Conservation (phyloP, 1,140 invertebrate genomes). For the Dendroctonus ponderosae region DNA sequence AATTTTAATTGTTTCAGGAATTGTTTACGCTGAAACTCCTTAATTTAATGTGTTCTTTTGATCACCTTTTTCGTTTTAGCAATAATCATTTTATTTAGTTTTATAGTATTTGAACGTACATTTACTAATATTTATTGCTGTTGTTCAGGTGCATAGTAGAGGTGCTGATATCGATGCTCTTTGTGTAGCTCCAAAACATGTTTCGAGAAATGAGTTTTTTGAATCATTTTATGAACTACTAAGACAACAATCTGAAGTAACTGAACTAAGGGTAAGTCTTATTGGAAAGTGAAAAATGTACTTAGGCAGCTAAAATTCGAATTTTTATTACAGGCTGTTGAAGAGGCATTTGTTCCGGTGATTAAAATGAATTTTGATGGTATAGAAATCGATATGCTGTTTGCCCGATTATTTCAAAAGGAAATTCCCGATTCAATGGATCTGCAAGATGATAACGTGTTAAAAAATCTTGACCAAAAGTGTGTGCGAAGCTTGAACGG, state of each 20-base stretch:
- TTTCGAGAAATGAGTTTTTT: constrained; percentile 94
- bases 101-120: too few relatives aligned
- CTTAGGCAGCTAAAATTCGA: not conserved
- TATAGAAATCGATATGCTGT: constrained; percentile 98
- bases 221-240: constrained; percentile 89
- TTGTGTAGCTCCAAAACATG: constrained; percentile 95
- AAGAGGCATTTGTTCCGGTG: constrained; percentile 98
- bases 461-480: constrained; percentile 95
- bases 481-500: constrained; percentile 97
- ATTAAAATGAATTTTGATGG: constrained; percentile 99
- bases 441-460: constrained; percentile 83
- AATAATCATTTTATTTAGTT: too few relatives aligned
- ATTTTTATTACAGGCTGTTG: constrained; percentile 70
- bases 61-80: too few relatives aligned
- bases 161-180: constrained; percentile 99
- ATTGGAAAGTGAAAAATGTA: not conserved
- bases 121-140: too few relatives aligned
- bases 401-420: constrained; percentile 89
- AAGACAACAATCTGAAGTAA: constrained; percentile 83
- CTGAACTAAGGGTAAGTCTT: constrained; percentile 69
- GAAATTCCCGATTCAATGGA: constrained; percentile 84
- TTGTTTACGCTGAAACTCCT: too few relatives aligned
- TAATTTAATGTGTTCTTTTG: too few relatives aligned
- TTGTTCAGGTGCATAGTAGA: constrained; percentile 94
- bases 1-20: too few relatives aligned